These are phyloP conservation scores for Drosophila recens DNA, from an alignment of 2,888 invertebrate species.

Conservation along the genomic window DNA sequence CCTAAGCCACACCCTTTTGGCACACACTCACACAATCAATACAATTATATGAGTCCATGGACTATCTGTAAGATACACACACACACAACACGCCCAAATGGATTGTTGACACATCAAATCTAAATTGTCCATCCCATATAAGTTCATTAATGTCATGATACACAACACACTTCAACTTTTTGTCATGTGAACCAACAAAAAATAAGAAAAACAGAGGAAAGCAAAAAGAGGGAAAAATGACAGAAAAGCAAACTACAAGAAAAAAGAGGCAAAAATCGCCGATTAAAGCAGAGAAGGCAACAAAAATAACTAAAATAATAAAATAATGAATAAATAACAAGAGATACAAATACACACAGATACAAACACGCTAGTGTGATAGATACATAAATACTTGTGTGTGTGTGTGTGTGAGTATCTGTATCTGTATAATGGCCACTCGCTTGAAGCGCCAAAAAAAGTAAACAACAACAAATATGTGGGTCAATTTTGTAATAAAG, in stretches of 20 bases:
- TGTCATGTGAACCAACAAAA: conserved; percentile 44
- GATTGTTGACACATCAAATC: conserved; percentile 74
- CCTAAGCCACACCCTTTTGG: conserved; percentile 48
- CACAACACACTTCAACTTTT: conserved; percentile 52
- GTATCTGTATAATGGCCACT: conserved; percentile 57
- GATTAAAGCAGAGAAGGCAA: conserved; percentile 55
- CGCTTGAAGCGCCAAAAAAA: conserved; percentile 48
- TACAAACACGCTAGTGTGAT: conserved; percentile 32
- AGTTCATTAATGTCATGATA: conserved; percentile 79
- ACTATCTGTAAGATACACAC: conserved; percentile 37
- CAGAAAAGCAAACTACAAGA: conserved; percentile 10
- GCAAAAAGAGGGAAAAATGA: conserved; percentile 6
- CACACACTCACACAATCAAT: conserved; percentile 46
- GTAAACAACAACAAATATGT: conserved; percentile 71
- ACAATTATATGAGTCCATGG: conserved; percentile 37
- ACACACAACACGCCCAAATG: conserved; percentile 38
- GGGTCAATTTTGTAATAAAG: conserved; percentile 82
- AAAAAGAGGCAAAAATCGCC: conserved; percentile 20
- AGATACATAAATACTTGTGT: not conserved
- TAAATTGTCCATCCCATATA: conserved; percentile 76
- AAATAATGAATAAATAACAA: conserved; percentile 80
- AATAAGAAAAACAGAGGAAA: not conserved
- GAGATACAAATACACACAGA: no score
- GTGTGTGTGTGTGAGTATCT: conserved; percentile 15
- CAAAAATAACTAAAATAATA: conserved; percentile 70